phyloP scores from a whole-genome alignment of 2,888 invertebrate species.

The Panorpa germanica region DNA sequence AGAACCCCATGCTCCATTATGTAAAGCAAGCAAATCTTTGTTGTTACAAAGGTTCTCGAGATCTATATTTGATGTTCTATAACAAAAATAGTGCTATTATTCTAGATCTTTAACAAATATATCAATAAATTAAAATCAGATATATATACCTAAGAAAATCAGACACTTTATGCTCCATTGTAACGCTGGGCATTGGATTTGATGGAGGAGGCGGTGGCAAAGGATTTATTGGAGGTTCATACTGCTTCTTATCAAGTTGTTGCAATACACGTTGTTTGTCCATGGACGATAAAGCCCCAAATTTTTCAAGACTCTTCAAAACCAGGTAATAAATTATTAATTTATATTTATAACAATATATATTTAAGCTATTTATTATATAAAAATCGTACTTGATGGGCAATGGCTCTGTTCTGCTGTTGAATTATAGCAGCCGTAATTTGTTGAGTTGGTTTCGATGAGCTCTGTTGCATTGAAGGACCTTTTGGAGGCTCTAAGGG shows the following conservation, averaged over 20 bases:
- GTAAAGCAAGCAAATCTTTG: conserved; percentile 43
- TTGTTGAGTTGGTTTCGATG: conserved; percentile 25
- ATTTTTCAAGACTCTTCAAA: conserved; percentile 44
- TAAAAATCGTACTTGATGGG: conserved; percentile 24
- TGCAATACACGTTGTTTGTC: conserved; percentile 34
- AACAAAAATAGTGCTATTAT: no score
- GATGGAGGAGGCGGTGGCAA: conserved; percentile 19
- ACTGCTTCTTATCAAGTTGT: conserved; percentile 27
- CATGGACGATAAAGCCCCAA: conserved; percentile 28
- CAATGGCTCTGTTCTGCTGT: conserved; percentile 39
- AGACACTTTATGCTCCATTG: no score
- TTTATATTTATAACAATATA: neutral
- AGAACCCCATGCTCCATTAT: conserved; percentile 44
- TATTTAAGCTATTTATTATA: conserved; percentile 2
- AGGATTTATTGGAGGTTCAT: conserved; percentile 18
- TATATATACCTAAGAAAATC: no score
- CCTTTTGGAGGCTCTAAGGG: conserved; percentile 21
- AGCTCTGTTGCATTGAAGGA: conserved; percentile 8
- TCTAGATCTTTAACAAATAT: no score
- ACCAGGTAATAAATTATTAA: conserved; percentile 19
- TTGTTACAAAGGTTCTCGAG: no score
- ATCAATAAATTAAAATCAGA: no score
- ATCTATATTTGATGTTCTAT: no score
- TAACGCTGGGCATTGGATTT: conserved; percentile 18
- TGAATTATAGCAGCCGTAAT: conserved; percentile 39